These are phyloP conservation scores for Chaetodon trifasciatus DNA, from an alignment of 2,797 vertebrate species.

Conservation along the genomic window DNA sequence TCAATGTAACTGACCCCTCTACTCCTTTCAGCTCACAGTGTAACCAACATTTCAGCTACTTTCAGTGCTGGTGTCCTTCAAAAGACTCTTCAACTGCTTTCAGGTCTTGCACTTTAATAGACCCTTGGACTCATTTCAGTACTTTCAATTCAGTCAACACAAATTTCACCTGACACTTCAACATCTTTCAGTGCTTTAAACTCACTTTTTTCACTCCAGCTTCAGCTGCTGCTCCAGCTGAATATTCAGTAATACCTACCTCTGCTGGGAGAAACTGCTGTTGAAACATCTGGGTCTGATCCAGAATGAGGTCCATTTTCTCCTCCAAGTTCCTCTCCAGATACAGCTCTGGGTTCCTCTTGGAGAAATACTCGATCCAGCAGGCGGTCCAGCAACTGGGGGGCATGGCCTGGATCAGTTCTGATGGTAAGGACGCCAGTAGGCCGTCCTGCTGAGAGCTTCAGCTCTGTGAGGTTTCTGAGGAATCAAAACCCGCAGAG, in stretches of 20 bases:
- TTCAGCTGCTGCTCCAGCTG: neutral
- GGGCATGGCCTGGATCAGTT: conserved; percentile 18
- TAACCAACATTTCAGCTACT: too few relatives aligned
- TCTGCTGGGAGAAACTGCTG: neutral
- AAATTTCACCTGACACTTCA: neutral
- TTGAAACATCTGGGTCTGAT: neutral
- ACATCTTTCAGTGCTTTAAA: neutral
- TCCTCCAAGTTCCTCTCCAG: neutral
- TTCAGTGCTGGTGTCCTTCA: too few relatives aligned
- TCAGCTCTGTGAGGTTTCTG: conserved; percentile 45
- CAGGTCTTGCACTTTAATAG: neutral
- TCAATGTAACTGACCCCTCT: too few relatives aligned
- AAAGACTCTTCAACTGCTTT: too few relatives aligned
- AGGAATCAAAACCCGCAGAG: neutral
- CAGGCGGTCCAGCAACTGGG: conserved; percentile 46
- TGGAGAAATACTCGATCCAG: conserved; percentile 40
- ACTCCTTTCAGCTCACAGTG: too few relatives aligned
- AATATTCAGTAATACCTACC: conserved; percentile 9
- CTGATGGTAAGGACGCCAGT: conserved; percentile 37
- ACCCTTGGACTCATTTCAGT: neutral
- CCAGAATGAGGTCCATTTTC: neutral
- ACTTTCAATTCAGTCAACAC: neutral
- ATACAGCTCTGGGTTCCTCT: neutral
- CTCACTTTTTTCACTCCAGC: neutral
- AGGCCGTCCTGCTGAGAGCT: conserved; percentile 28